Base-by-base conservation (phyloP, 2,888 invertebrate genomes). In the Mantis religiosa region DNA sequence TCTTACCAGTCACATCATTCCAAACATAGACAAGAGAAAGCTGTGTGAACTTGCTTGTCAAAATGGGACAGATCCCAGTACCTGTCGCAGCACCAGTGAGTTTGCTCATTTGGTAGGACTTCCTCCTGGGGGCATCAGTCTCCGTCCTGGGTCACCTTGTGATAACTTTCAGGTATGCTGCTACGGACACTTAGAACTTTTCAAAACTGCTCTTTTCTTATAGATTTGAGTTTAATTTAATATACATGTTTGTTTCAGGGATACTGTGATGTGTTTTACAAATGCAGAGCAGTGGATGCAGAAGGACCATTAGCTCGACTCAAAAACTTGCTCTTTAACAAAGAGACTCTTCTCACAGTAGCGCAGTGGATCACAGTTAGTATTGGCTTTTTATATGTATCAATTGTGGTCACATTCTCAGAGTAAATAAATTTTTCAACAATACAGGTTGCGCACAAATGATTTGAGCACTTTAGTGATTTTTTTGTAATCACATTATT, bases 211-310 rank as follows among this genome's bases (percentile, higher is more conserved):
- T 34, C 34, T 34, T 34, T 34, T 3, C 34, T 12, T 12, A 41
- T 41, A 41, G 41, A 12, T 12, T 9, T 12, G 12, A 41, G 41
- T 41, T 41, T 12, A 12, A 12, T 41, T 41, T 12, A 41, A 41
- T 41, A 12, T 41, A 41, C 41, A 12, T 9, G 41, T 41, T 71
- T 54, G n/a, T 89, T 92, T 12, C 94, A 97, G 96, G 99, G 99
- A 88, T 99, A 99, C 94, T 99, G 99, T 94, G 99, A 99, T 94
- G 99, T 99, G 91, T 99, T 99, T 94, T 96, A 98, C 88, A 99
- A 99, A 93, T 99, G 99, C 93, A 96, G 99, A 91, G 98, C 98
- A 0, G 99, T 99, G 30, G 99, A 99, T 94, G 99, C 99, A 0
- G 99, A 99, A 92, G 99, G 99, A 9, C 99, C 99, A 3, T 94